Conservation (phyloP, 2,113 vertebrate species). For the Eretmochelys imbricata region DNA sequence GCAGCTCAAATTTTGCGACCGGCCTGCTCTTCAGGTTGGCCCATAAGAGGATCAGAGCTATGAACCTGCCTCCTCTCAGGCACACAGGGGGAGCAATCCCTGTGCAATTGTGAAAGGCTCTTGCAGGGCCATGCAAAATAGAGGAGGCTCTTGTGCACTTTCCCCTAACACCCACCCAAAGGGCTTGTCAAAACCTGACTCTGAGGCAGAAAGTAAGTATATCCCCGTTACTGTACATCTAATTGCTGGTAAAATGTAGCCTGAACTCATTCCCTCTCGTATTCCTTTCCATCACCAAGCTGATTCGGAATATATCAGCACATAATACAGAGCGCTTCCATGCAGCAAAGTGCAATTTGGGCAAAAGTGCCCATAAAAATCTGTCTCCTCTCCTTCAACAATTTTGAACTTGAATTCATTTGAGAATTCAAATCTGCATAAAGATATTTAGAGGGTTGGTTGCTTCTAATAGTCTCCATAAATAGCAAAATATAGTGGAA, state of each 20-base stretch:
- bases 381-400: background rate
- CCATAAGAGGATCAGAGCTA: background rate
- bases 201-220: background rate
- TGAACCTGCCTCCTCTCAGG: background rate
- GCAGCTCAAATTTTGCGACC: background rate
- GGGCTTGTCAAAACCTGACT: background rate
- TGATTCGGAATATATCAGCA: background rate
- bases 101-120: background rate
- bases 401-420: background rate
- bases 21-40: background rate
- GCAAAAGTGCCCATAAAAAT: background rate
- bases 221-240: background rate
- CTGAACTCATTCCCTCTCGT: background rate
- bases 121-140: background rate
- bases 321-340: background rate
- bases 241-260: background rate
- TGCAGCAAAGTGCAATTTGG: background rate
- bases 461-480: background rate
- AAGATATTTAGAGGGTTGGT: background rate
- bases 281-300: background rate
- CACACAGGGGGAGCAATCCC: background rate
- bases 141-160: background rate
- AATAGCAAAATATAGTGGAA: accelerated
- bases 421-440: background rate
- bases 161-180: background rate